Evolutionary conservation across 2,797 vertebrate species (phyloP).

Genomic region (Spondyliosoma cantharus): DNA sequence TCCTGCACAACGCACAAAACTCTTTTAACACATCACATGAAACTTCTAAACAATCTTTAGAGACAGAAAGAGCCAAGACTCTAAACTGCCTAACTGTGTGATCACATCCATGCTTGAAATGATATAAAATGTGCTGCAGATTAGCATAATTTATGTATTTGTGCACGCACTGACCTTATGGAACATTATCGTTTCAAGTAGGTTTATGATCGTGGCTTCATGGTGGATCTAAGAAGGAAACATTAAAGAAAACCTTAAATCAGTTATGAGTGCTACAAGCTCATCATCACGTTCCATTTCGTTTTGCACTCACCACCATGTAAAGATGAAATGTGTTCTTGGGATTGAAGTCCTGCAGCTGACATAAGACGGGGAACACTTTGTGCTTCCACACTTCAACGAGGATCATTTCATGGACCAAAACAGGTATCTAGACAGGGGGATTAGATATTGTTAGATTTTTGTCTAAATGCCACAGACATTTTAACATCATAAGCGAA

Average conservation of each 20-base stretch:
- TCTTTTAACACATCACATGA: neutral
- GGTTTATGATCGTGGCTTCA: slow-evolving; percentile 94
- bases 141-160: neutral
- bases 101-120: neutral
- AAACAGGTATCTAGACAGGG: slow-evolving; percentile 84
- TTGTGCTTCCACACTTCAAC: slow-evolving; percentile 96
- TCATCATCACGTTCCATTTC: neutral
- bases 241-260: slow-evolving; percentile 8
- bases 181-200: slow-evolving; percentile 95
- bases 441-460: too few relatives aligned
- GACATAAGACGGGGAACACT: slow-evolving; percentile 91
- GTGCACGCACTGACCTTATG: slow-evolving; percentile 86
- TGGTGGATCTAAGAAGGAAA: slow-evolving; percentile 87
- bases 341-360: slow-evolving; percentile 92
- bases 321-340: slow-evolving; percentile 93
- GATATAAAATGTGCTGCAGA: neutral
- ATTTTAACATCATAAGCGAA: neutral
- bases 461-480: neutral
- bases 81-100: neutral
- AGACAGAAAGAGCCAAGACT: neutral
- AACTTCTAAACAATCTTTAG: neutral
- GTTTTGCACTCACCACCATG: slow-evolving; percentile 90
- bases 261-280: neutral
- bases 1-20: slow-evolving; percentile 83
- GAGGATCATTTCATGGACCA: slow-evolving; percentile 91